Base-by-base conservation (phyloP, 1,140 invertebrate species). In the Drosophila erecta region DNA sequence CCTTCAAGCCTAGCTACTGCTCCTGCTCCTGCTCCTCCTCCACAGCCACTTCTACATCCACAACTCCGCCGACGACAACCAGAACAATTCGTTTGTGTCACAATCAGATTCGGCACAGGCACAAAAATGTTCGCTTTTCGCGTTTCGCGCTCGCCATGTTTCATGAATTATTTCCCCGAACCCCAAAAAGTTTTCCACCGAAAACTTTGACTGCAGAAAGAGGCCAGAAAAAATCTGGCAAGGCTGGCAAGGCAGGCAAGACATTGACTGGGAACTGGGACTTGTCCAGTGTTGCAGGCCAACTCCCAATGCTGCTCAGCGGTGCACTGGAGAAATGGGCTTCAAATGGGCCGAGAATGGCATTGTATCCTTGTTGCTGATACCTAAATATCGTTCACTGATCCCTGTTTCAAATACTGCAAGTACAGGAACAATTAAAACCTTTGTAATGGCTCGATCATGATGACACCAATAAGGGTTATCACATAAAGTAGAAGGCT, bases 31-130 rank as follows among this genome's bases (percentile, higher is more conserved):
- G 30, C 30, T 30, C 37, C 33, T 40, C 12, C 49, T 11, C 41
- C 40, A 38, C 15, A 15, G 15, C 24, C 40, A 41, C 30, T 41
- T 44, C 51, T 61, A 38, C 40, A 22, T 41, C 2, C 51, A 59
- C 24, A 57, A 43, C 49, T 47, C 64, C 67, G 44, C 54, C 70
- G 80, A 78, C 80, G 76, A 84, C 80, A 84, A 80, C 66, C 73
- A 84, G 84, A 89, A 89, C 84, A 89, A 89, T 89, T 89, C 84
- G 84, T 89, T 89, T 89, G 76, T 89, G 84, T 89, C 84, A 89
- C 84, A 89, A 89, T 89, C 84, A 89, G 84, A 90, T 89, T 89
- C 85, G 85, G 80, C 78, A 81, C 72, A 72, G 79, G 76, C 79
- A 87, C 81, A 87, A 89, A 87, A 87, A 87, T 87, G 84, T 85